Evolutionary conservation across 2,888 invertebrate genomes (phyloP).

Genomic region (Anarsia innoxiella): DNA sequence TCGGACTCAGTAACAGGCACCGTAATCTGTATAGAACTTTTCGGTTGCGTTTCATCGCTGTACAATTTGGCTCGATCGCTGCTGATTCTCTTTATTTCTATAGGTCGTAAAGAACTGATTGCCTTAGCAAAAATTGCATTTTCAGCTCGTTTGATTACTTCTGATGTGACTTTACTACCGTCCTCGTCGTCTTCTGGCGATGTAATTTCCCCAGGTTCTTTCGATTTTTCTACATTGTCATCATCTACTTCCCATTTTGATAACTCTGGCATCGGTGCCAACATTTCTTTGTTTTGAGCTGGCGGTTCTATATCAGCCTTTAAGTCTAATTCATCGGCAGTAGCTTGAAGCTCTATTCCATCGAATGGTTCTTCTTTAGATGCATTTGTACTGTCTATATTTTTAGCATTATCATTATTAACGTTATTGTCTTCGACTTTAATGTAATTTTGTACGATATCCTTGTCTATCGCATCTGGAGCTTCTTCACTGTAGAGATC

Average conservation of each 20-base stretch:
- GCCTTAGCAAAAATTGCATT: conserved; percentile 94
- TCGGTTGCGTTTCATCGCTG: conserved; percentile 61
- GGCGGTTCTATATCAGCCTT: conserved; percentile 61
- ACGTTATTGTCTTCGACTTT: conserved; percentile 44
- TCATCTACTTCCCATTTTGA: conserved; percentile 93
- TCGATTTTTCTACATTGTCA: conserved; percentile 53
- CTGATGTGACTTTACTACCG: conserved; percentile 84
- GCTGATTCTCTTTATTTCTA: conserved; percentile 84
- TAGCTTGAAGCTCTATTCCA: conserved; percentile 75
- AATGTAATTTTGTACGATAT: conserved; percentile 74
- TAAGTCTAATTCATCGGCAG: conserved; percentile 71
- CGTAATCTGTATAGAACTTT: conserved; percentile 68
- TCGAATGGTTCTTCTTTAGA: conserved; percentile 73
- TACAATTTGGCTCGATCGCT: conserved; percentile 81
- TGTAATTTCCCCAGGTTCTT: conserved; percentile 64
- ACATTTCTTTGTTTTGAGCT: conserved; percentile 70
- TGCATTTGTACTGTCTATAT: conserved; percentile 38
- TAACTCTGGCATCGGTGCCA: conserved; percentile 84
- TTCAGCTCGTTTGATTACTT: conserved; percentile 92
- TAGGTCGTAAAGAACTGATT: conserved; percentile 85
- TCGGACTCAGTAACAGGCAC: conserved; percentile 65
- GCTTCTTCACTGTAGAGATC: conserved; percentile 74
- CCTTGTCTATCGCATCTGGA: conserved; percentile 71
- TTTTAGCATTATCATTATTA: conserved; percentile 33
- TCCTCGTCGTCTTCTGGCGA: conserved; percentile 70